Base-by-base conservation (phyloP, 2,888 invertebrate species). In the Merodon equestris region DNA sequence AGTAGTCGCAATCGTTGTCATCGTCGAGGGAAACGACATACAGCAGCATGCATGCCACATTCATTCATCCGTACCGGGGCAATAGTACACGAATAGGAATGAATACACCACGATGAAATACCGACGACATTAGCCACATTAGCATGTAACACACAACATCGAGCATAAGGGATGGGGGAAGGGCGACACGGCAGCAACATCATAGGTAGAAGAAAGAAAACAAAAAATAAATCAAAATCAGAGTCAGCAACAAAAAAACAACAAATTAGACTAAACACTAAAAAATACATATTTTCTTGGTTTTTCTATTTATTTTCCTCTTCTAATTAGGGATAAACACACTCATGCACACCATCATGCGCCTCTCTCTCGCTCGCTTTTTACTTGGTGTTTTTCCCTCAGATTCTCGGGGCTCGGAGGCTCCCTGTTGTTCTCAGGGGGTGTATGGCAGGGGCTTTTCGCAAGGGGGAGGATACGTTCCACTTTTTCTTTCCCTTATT, bases 381-480 rank as follows among this genome's bases (percentile, higher is more conserved):
- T 27, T 7, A 27, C 7, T 27, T 27, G 27, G 2, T 2, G 2
- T 27, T 27, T 27, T 27, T 27, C 27, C 27, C 27, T 7, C 27
- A 27, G 7, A 27, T 27, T 27, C 27, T 27, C 7, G 27, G 27
- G 7, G 2, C 27, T 7, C 27, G 2, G 27, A 7, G 7, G 2
- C 27, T 7, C 27, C 27, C 27, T 27, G 27, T 27, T 4, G 27
- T 27, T 27, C 2, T 4, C 27, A 50, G 50, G 66, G 56, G 58
- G 60, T 51, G 19, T 51, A 64, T 40, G 58, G 73, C 45, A 14
- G 60, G 50, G 63, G 63, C 50, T 53, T 67, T 73, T 77, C 47
- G 67, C 77, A 72, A 77, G 73, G 77, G 77, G 77, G 77, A 77
- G 77, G 77, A 77, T 77, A 77, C 67, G 77, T 67, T 77, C 66